Evolutionary conservation across 2,888 invertebrate species (phyloP).

Genomic region (Trichacis sp.): DNA sequence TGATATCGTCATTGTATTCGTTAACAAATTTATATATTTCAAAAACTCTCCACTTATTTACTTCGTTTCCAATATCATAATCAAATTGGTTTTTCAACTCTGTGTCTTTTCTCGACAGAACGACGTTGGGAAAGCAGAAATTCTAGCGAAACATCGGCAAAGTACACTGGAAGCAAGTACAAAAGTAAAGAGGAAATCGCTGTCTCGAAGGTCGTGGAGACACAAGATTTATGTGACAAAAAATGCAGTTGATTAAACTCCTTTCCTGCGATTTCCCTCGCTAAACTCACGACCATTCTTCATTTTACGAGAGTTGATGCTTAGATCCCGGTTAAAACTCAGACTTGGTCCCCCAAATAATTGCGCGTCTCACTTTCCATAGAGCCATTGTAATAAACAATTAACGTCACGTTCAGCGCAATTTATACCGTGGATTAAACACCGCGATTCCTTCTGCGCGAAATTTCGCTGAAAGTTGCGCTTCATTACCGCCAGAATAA

Average conservation of each 20-base stretch:
- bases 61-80: no score
- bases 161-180: no score
- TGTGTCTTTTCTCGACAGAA: no score
- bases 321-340: not conserved
- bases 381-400: not conserved
- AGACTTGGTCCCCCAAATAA: not conserved
- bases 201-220: constrained; percentile 3
- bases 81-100: no score
- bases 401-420: not conserved
- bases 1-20: no score
- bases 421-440: not conserved
- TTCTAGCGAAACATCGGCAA: no score
- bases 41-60: no score
- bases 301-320: not conserved
- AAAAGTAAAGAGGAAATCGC: not conserved
- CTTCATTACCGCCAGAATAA: no score
- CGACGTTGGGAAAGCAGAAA: no score
- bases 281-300: not conserved
- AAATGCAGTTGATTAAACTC: constrained; percentile 5
- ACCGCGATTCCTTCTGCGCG: not conserved
- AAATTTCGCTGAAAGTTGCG: no score
- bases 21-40: no score
- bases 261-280: constrained; percentile 1
- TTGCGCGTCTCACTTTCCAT: not conserved
- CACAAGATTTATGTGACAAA: constrained; percentile 6